Evolutionary conservation across 2,113 vertebrate species (phyloP).

Genomic region (Sitta europaea): DNA sequence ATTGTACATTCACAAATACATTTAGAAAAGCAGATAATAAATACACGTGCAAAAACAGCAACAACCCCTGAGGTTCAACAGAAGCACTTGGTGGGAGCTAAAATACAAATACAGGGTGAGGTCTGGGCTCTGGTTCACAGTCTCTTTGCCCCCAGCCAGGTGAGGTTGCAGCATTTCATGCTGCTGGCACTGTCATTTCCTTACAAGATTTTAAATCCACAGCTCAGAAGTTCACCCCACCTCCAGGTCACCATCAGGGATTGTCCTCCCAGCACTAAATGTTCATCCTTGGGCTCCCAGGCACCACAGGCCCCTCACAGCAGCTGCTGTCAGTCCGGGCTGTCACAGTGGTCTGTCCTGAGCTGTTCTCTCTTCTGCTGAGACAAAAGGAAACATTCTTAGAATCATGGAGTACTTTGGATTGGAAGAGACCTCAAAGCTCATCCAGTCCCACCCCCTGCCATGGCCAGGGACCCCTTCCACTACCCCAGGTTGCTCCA

Average conservation of each 20-base stretch:
- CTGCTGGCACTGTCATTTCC: neutral
- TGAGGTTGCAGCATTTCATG: neutral
- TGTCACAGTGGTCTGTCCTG: constrained; percentile 1
- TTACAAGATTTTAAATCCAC: neutral
- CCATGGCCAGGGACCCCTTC: neutral
- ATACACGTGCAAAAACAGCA: neutral
- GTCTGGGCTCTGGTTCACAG: neutral
- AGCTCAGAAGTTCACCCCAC: neutral
- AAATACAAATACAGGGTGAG: neutral
- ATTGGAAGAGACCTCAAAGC: neutral
- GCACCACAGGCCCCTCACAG: accelerated
- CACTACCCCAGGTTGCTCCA: neutral
- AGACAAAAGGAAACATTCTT: neutral
- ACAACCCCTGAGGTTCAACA: neutral
- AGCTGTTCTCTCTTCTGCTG: neutral
- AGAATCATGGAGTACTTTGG: neutral
- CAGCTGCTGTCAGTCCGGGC: neutral
- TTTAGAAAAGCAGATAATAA: neutral
- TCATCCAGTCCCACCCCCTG: neutral
- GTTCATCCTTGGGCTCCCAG: neutral
- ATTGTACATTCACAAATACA: neutral
- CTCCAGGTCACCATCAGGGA: neutral
- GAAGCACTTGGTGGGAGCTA: neutral
- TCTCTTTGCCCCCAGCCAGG: neutral
- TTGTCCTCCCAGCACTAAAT: too few species aligned